Base-by-base conservation (phyloP, 2,888 invertebrate genomes). In the Orthosia cruda region DNA sequence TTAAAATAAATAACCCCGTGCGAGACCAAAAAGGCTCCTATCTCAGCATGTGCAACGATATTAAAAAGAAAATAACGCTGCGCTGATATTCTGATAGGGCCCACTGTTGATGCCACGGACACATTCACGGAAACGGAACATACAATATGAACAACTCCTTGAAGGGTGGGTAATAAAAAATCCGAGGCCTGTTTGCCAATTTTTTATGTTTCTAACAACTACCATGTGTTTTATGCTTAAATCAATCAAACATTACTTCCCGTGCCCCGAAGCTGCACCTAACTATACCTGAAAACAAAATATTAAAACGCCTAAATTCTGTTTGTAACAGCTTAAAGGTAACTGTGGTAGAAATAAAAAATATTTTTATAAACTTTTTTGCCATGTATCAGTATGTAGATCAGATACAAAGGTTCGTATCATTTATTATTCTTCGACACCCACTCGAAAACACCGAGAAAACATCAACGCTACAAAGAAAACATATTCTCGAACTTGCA, bases 381-480 rank as follows among this genome's bases (percentile, higher is more conserved):
- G 2, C 20, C 20, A 47, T n/a, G 23, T 16, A 3, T 74, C 23
- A 23, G 50, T 23, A 75, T 58, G 50, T 32, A 75, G 58, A 75
- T 75, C 50, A 66, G 66, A 20, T 52, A 45, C 32, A 58, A 52
- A 66, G 52, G 47, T 59, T 59, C n/a, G 12, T 40, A 54, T 68
- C 50, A 74, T 74, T 47, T 67, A 75, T 75, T 74, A 74, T 59
- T 67, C 52, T 13, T 16, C 11, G 50, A 20, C 26, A 62, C 12
- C 45, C 45, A 68, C 49, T 32, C n/a, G 45, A 57, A 50, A 23
- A 55, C 47, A 74, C 69, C 47, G 4, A 59, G 78, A 63, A 52
- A 63, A 64, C 63, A 49, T 71, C 20, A 52, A 16, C 23, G 16
- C 13, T 47, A 77, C 61, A 80, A 69, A 63, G 67, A 52, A 78